Conservation (phyloP, 1,140 invertebrate genomes). For the Lethocerus indicus region DNA sequence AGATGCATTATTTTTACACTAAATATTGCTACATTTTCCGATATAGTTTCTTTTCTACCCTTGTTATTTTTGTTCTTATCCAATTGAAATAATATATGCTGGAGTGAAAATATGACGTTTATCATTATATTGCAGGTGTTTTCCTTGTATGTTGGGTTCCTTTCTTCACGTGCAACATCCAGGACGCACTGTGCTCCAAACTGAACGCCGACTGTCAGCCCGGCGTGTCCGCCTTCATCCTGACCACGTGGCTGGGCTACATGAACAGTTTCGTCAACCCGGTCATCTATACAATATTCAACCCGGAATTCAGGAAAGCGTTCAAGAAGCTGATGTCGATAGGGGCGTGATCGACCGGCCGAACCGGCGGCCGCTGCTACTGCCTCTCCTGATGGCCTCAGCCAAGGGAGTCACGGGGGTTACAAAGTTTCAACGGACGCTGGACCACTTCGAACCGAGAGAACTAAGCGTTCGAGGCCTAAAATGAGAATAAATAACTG, state of each 20-base stretch:
- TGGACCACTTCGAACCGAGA: not conserved
- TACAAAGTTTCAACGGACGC: not conserved
- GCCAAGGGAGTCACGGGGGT: not conserved
- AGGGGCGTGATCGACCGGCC: conserved; percentile 20
- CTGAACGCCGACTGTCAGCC: conserved; percentile 62
- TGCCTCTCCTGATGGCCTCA: too few relatives aligned
- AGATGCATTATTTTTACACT: not conserved
- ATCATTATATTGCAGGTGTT: conserved; percentile 42
- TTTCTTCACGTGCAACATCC: conserved; percentile 94
- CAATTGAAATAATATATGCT: not conserved
- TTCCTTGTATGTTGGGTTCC: conserved; percentile 98
- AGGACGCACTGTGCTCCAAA: conserved; percentile 90
- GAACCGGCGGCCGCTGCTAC: too few relatives aligned
- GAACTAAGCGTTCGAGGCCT: not conserved
- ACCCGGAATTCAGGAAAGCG: conserved; percentile 96
- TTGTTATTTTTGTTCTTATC: conserved; percentile 6
- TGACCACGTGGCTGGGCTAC: conserved; percentile 97
- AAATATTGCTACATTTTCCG: not conserved
- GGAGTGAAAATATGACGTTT: not conserved
- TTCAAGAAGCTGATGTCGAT: conserved; percentile 80
- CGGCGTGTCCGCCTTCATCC: conserved; percentile 76
- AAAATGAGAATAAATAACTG: too few relatives aligned
- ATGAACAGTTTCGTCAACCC: conserved; percentile 98
- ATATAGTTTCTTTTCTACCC: not conserved
- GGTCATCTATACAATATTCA: conserved; percentile 98